phyloP scores from a whole-genome alignment of 2,113 vertebrate species.

The Dasyornis broadbenti region DNA sequence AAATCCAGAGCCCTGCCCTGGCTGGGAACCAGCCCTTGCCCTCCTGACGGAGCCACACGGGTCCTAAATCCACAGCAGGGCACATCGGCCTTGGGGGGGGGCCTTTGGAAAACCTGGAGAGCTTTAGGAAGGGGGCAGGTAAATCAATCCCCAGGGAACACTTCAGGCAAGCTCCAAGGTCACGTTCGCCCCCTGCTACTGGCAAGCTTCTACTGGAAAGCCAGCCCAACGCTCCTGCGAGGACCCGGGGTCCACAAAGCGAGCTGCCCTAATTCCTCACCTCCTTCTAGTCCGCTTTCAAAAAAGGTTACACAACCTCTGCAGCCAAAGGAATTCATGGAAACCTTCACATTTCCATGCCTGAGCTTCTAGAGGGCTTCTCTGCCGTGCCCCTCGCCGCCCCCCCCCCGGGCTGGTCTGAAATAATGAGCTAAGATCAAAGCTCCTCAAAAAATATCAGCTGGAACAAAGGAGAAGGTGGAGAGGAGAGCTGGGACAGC shows the following conservation, averaged over 20 bases:
- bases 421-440: not conserved
- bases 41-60: not conserved
- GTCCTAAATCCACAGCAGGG: not conserved
- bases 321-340: not conserved
- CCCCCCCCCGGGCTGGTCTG: not conserved
- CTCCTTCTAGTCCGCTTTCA: not conserved
- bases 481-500: not conserved
- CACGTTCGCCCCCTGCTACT: not conserved
- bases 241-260: not conserved
- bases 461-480: not conserved
- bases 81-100: rapidly evolving
- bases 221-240: not conserved
- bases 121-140: not conserved
- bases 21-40: not conserved
- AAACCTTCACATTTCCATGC: not conserved
- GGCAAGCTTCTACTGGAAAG: slow-evolving; percentile 43
- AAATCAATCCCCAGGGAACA: not conserved
- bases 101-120: not conserved
- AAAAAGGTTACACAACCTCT: not conserved
- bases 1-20: not conserved
- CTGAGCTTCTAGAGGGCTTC: not conserved
- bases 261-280: not conserved
- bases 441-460: not conserved
- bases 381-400: not conserved
- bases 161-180: not conserved